Base-by-base conservation (phyloP, 2,888 invertebrate genomes). In the Bellardia bayeri region DNA sequence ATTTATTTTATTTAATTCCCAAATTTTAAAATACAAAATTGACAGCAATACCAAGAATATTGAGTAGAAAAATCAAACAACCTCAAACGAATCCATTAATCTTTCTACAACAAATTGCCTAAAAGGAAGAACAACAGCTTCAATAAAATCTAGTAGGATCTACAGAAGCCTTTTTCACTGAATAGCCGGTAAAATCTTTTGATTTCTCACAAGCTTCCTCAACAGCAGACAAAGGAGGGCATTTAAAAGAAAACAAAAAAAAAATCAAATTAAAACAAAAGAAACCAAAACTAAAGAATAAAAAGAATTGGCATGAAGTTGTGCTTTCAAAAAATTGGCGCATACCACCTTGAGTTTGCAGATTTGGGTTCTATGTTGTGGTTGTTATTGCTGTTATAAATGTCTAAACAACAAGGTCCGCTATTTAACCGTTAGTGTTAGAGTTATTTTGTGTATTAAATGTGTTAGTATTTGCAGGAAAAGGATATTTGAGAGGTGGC, bases 391-490 rank as follows among this genome's bases (percentile, higher is more conserved):
- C 16, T 63, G 42, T 37, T 11, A 45, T 45, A 56, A 42, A 45
- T 82, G 80, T 49, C 40, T 33, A 37, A 40, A 30, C 72, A 45
- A 23, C n/a, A 68, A 51, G 23, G n/a, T 76, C 58, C 76, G 76
- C 76, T 63, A 76, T 51, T 82, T 54, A 63, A 76, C 82, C 82
- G 82, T 82, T 82, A 82, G 82, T 61, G 75, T 61, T 74, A 49
- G 56, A 64, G 16, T n/a, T 66, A n/a, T 68, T 42, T 61, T 11
- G 2, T 58, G 33, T 13, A 13, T 30, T 33, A 37, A 37, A 45
- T 45, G 68, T 45, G 45, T 68, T 23, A 2, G 30, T 61, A 7
- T 63, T 61, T 13, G 33, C n/a, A 40, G 30, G 40, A 56, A 64
- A 74, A 81, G 81, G 66, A 69, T 76, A 54, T 69, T 61, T n/a